phyloP scores from a whole-genome alignment of 2,113 vertebrate species.

The Pitta sordida region DNA sequence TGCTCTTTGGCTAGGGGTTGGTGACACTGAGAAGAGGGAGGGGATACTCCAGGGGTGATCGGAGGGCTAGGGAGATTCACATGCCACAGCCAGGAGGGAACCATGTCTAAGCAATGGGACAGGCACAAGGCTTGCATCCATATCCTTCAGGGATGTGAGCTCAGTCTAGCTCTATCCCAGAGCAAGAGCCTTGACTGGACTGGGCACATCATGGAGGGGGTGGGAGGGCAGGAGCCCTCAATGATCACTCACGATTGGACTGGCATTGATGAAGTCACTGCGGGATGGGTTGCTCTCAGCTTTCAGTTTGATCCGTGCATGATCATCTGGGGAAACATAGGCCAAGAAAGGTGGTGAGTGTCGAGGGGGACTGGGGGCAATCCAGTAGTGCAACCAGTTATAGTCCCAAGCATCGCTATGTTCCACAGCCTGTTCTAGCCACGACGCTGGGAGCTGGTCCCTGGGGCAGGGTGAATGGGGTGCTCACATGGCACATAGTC shows the following conservation, averaged over 20 bases:
- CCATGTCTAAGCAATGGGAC: neutral
- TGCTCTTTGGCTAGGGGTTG: rapidly evolving
- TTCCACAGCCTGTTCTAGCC: neutral
- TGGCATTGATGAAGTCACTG: constrained; percentile 97
- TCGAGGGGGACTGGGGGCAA: neutral
- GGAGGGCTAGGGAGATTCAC: neutral
- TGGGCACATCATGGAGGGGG: neutral
- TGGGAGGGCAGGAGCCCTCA: neutral
- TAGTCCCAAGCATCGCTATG: neutral
- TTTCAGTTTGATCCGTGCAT: constrained; percentile 93
- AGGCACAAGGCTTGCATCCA: neutral
- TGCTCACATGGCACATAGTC: constrained; percentile 92
- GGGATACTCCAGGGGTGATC: neutral
- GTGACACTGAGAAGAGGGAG: neutral
- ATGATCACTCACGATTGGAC: constrained; percentile 85
- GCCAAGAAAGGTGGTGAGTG: neutral
- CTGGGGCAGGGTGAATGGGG: neutral
- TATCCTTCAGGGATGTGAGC: neutral
- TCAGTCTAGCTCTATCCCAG: neutral
- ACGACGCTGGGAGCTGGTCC: neutral
- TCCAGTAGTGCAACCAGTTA: rapidly evolving
- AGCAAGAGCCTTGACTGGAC: neutral
- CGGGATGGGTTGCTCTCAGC: constrained; percentile 82
- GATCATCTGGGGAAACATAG: constrained; percentile 80
- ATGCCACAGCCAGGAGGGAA: neutral